Evolutionary conservation across 2,113 vertebrate genomes (phyloP).

Genomic region (Phainopepla nitens): DNA sequence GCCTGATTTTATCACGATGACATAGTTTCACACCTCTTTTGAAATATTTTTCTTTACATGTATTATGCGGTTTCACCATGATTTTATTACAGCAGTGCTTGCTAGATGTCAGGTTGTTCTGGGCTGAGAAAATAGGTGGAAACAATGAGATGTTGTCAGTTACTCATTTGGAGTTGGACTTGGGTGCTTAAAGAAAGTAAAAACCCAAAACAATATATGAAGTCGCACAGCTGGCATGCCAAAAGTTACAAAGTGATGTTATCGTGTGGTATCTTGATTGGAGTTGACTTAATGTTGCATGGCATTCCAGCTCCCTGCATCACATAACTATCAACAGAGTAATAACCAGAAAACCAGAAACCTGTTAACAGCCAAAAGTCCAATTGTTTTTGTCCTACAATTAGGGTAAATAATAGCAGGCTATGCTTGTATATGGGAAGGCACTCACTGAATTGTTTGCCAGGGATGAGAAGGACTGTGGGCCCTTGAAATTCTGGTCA

Average conservation of each 20-base stretch:
- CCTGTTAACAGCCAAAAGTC: neutral
- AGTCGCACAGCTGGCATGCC: neutral
- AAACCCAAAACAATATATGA: neutral
- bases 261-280: neutral
- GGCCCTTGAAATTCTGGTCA: neutral
- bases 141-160: neutral
- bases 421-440: neutral
- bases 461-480: neutral
- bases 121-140: neutral
- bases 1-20: neutral
- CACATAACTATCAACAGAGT: neutral
- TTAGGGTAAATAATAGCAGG: neutral
- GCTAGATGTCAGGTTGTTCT: neutral
- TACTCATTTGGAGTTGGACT: neutral
- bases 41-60: slow-evolving; percentile 21
- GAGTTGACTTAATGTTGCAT: neutral
- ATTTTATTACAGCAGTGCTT: neutral
- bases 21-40: slow-evolving; percentile 25
- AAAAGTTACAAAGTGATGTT: neutral
- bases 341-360: neutral
- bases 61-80: neutral
- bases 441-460: neutral
- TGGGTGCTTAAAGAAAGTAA: neutral
- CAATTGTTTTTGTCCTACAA: neutral
- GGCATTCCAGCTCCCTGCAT: neutral